Conservation (phyloP, 2,797 vertebrate species). For the Chaetodon trifasciatus region DNA sequence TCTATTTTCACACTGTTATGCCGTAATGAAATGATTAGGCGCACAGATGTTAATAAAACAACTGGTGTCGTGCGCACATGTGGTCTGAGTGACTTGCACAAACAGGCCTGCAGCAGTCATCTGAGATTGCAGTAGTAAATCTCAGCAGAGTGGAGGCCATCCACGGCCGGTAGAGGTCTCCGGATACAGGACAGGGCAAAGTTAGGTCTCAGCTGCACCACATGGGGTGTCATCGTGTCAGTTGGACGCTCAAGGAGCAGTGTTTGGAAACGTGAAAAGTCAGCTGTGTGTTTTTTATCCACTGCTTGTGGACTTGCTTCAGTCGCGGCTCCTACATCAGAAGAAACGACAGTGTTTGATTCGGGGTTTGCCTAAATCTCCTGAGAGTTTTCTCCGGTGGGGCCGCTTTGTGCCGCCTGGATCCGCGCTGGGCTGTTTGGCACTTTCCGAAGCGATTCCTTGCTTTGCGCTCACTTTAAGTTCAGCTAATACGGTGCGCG, state of each 20-base stretch:
- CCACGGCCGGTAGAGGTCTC: constrained; percentile 75
- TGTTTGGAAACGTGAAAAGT: constrained; percentile 54
- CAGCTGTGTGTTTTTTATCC: constrained; percentile 18
- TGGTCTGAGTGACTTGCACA: constrained; percentile 10
- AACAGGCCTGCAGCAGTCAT: constrained; percentile 6
- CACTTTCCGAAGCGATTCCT: constrained; percentile 46
- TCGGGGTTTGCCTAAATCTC: constrained; percentile 23
- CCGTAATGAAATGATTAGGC: too few relatives aligned
- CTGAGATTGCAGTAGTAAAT: constrained; percentile 5
- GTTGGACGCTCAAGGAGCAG: constrained; percentile 32
- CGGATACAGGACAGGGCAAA: constrained; percentile 52
- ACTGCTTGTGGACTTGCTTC: not conserved
- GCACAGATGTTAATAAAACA: too few relatives aligned
- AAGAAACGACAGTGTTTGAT: constrained; percentile 31
- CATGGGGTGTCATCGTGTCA: constrained; percentile 67
- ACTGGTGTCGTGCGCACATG: not conserved
- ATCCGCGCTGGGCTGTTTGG: constrained; percentile 30
- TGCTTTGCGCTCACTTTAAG: constrained; percentile 8
- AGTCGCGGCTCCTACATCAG: constrained; percentile 18
- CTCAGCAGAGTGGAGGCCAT: not conserved
- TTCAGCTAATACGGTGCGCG: not conserved
- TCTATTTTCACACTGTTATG: too few relatives aligned
- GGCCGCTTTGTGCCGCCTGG: constrained; percentile 53
- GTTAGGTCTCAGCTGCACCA: constrained; percentile 48
- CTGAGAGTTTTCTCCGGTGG: constrained; percentile 35